Conservation (phyloP, 2,797 vertebrate genomes). For the Rhinogobio ventralis region DNA sequence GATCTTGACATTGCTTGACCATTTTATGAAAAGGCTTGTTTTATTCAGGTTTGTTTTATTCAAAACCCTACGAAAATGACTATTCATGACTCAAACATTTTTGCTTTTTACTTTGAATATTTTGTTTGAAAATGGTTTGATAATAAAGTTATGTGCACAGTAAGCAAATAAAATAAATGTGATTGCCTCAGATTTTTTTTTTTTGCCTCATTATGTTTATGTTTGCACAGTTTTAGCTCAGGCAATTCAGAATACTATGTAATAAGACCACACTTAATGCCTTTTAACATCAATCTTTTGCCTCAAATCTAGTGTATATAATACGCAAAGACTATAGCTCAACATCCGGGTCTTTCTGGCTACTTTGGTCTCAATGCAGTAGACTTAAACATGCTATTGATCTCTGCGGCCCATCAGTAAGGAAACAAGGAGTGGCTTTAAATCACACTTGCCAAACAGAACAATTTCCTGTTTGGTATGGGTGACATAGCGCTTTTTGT, state of each 20-base stretch:
- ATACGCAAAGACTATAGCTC: background rate
- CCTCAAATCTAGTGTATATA: background rate
- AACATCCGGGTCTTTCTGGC: background rate
- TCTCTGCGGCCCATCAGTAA: constrained; percentile 38
- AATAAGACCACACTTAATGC: background rate
- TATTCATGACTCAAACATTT: background rate
- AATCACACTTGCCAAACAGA: constrained; percentile 17
- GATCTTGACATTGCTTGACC: background rate
- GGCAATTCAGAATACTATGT: background rate
- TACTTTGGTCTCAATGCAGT: constrained; percentile 40
- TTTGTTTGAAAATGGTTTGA: background rate
- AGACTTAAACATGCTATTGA: constrained; percentile 49
- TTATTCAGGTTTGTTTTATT: background rate
- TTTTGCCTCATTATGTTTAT: background rate
- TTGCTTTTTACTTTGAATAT: background rate
- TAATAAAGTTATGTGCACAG: background rate
- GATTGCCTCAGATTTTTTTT: background rate
- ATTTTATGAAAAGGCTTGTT: background rate
- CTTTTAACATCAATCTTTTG: background rate
- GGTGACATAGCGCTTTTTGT: background rate
- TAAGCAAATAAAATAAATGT: background rate
- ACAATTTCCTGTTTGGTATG: background rate
- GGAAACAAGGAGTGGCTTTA: constrained; percentile 16
- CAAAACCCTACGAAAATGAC: background rate
- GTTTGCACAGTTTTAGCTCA: background rate